phyloP scores from a whole-genome alignment of 2,888 invertebrate species.

The Scaptomyza tumidula region DNA sequence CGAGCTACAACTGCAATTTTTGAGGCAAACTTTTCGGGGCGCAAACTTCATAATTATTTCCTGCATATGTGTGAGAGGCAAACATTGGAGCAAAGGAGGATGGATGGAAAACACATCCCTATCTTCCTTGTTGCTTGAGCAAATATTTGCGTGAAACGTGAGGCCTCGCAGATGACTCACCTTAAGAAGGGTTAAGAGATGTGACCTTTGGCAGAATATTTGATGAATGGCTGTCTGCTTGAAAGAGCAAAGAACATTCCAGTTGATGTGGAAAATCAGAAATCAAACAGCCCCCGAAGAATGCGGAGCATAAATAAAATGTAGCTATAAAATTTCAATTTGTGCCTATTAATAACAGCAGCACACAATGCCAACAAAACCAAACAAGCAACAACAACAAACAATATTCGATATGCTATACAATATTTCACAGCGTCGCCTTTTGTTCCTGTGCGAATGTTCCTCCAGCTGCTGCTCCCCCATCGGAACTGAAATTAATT shows the following conservation, averaged over 20 bases:
- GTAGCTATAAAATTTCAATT: slow-evolving; percentile 71
- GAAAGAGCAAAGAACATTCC: background rate
- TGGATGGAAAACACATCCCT: background rate
- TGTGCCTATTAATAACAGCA: slow-evolving; percentile 63
- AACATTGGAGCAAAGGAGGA: background rate
- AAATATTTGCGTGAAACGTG: slow-evolving; percentile 33
- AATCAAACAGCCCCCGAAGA: slow-evolving; percentile 45
- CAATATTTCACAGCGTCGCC: slow-evolving; percentile 62
- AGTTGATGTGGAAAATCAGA: slow-evolving; percentile 43
- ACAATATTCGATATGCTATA: slow-evolving; percentile 12
- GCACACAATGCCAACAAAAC: slow-evolving; percentile 44
- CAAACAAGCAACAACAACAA: slow-evolving; percentile 15
- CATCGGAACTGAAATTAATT: slow-evolving; percentile 67
- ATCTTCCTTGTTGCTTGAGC: background rate
- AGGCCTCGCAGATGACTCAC: slow-evolving; percentile 1
- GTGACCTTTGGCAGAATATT: slow-evolving; percentile 21
- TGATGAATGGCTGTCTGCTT: slow-evolving; percentile 32
- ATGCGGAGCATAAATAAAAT: slow-evolving; percentile 41
- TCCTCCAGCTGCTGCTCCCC: background rate
- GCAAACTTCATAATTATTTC: slow-evolving; percentile 63
- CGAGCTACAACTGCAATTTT: slow-evolving; percentile 43
- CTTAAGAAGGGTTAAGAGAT: slow-evolving; percentile 5
- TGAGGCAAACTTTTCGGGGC: slow-evolving; percentile 45
- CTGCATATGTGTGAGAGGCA: slow-evolving; percentile 31
- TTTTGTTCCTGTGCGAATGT: slow-evolving; percentile 30